A percentile compares a stretch with the other conserved stretches of the same genome.
These are phyloP conservation scores for Scaptomyza polygonia DNA, from an alignment of 2,888 invertebrate species.

Conservation along the genomic window DNA sequence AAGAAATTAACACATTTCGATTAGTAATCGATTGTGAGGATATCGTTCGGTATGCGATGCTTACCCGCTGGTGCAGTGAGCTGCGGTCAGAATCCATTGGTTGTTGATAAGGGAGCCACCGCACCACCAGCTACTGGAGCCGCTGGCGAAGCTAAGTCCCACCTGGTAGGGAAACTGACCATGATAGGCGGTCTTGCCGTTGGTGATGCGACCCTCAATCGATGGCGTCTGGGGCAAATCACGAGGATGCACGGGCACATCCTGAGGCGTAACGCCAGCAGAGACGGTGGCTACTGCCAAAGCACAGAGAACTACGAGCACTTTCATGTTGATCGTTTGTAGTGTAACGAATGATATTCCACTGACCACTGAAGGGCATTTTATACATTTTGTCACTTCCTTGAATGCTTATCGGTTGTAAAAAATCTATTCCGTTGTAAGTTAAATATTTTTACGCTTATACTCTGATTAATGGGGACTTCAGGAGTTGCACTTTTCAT, in stretches of 20 bases:
- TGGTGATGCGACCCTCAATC: conserved; percentile 74
- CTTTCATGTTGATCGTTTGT: conserved; percentile 62
- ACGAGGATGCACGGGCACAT: conserved; percentile 58
- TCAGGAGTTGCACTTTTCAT: background rate
- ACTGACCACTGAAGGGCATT: background rate
- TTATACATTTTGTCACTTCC: conserved; percentile 22
- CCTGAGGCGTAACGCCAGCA: conserved; percentile 55
- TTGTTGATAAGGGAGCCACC: conserved; percentile 75
- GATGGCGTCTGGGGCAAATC: conserved; percentile 41
- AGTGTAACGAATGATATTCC: conserved; percentile 47
- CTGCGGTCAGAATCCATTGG: conserved; percentile 74
- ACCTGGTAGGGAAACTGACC: conserved; percentile 79
- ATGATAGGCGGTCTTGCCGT: conserved; percentile 60
- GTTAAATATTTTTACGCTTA: conserved; percentile 7
- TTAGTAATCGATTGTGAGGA: background rate
- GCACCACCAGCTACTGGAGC: conserved; percentile 69
- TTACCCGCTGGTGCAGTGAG: conserved; percentile 78
- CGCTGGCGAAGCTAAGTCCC: conserved; percentile 65
- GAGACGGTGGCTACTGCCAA: conserved; percentile 68
- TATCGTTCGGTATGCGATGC: background rate
- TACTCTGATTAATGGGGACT: conserved; percentile 8
- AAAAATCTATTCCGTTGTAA: conserved; percentile 4
- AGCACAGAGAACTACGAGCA: conserved; percentile 62
- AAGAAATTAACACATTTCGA: background rate
- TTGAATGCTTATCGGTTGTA: conserved; percentile 9